Base-by-base conservation (phyloP, 2,797 vertebrate genomes). In the Brotula barbata region DNA sequence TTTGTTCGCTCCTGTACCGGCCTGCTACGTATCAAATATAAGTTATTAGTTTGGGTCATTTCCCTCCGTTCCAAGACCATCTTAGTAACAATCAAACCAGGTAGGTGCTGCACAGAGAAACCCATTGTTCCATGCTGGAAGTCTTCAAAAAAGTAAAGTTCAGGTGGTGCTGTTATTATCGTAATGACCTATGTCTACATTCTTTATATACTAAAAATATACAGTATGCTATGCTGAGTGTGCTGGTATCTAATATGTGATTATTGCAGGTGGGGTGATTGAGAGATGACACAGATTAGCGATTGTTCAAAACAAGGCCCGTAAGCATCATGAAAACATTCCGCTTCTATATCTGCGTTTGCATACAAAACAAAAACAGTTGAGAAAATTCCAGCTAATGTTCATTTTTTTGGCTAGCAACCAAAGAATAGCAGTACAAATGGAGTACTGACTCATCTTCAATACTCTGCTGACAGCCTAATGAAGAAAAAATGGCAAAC, bases 71-170 rank as follows among this genome's bases (percentile, higher is more conserved):
- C 44, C 21, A 53, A 82, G 75, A 79, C 69, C 64, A 83, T 78
- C 78, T 71, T 73, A 84, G 78, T 75, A 72, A 48, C 12, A 48
- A 73, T 67, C 77, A 77, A 84, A 85, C 81, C 65, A 77, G 51
- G 58, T 22, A 52, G 62, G 70, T 61, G 67, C 71, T 71, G 79
- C 43, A 34, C 58, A 58, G 58, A 79, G 25, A 71, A 58, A 69
- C 25, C 6, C 16, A 13, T 22, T 42, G 41, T 52, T 12, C 5
- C 25, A 28, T 28, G 25, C 8, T 28, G 25, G 7, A 36, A 14
- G 34, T 36, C 34, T 36, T 14, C 34, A 36, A 3, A 3, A 36
- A 10, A 36, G 34, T 6, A n/a, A 64, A 65, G 46, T 61, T 47
- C 13, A 40, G 19, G 49, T 7, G 3, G 37, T 48, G 23, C 58